A percentile compares a stretch with the other conserved stretches of the same genome.
Conservation (phyloP, 1,140 invertebrate genomes). For the Ooceraea biroi region DNA sequence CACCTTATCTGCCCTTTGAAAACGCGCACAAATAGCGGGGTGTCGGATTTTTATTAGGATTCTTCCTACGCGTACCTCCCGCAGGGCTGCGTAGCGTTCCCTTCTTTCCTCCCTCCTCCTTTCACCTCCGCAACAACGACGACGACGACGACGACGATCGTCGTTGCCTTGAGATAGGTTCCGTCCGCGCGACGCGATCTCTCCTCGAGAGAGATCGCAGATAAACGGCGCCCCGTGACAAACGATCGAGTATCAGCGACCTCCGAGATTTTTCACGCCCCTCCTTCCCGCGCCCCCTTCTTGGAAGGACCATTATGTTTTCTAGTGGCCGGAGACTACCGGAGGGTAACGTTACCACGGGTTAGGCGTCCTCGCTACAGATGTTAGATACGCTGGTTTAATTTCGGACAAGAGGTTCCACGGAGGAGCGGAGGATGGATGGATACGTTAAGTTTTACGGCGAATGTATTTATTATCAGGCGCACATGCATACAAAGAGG, state of each 20-base stretch:
- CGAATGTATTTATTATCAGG: slow-evolving; percentile 12
- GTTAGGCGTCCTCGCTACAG: background rate
- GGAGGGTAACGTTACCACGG: slow-evolving; percentile 16
- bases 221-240: slow-evolving; percentile 61
- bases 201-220: slow-evolving; percentile 22
- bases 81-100: slow-evolving; percentile 23
- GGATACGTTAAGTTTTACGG: background rate
- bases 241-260: slow-evolving; percentile 50
- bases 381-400: slow-evolving; percentile 36
- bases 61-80: slow-evolving; percentile 67
- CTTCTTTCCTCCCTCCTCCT: too few relatives aligned
- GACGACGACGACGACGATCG: slow-evolving; percentile 15
- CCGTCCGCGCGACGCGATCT: slow-evolving; percentile 32
- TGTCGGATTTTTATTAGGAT: slow-evolving; percentile 78
- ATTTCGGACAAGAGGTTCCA: slow-evolving; percentile 26
- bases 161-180: slow-evolving; percentile 9
- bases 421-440: background rate
- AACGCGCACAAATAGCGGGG: slow-evolving; percentile 15
- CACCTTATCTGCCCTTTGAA: slow-evolving; percentile 65
- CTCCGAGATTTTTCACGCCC: slow-evolving; percentile 48
- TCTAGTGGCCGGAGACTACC: slow-evolving; percentile 19
- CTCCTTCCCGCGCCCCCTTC: background rate
- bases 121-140: too few relatives aligned
- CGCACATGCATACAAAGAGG: background rate
- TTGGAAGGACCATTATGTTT: slow-evolving; percentile 32